phyloP scores from a whole-genome alignment of 2,113 vertebrate species.

The Thinocorus orbignyianus region DNA sequence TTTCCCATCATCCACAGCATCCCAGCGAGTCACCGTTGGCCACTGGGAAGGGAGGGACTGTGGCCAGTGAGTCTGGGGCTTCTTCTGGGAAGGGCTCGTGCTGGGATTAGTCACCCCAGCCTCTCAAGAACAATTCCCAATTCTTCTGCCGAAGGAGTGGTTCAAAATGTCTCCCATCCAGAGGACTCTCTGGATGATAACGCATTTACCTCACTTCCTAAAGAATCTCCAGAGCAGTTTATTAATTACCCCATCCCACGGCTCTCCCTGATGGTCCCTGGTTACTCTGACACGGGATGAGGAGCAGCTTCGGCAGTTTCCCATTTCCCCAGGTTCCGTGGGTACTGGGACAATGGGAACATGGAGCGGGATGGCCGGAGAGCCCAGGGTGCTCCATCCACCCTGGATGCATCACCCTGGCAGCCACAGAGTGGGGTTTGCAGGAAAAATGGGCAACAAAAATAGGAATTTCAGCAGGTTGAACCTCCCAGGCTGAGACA shows the following conservation, averaged over 20 bases:
- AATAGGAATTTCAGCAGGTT: not conserved
- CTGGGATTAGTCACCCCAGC: not conserved
- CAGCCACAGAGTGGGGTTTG: not conserved
- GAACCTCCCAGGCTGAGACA: not conserved
- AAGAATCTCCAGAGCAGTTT: not conserved
- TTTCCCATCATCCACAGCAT: not conserved
- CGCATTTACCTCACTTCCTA: slow-evolving; percentile 25
- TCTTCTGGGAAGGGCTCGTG: not conserved
- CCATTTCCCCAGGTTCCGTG: not conserved
- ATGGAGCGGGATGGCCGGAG: rapidly evolving
- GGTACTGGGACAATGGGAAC: not conserved
- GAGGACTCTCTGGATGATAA: slow-evolving; percentile 16
- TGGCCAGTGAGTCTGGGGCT: not conserved
- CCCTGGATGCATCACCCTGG: not conserved
- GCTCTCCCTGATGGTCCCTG: not conserved
- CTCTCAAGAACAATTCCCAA: not conserved
- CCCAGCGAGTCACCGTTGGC: rapidly evolving
- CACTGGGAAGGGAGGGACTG: not conserved
- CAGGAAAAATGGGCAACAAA: not conserved
- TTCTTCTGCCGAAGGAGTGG: not conserved
- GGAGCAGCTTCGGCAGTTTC: not conserved
- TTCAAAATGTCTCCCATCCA: slow-evolving; percentile 9
- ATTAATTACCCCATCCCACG: not conserved
- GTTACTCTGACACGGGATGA: not conserved
- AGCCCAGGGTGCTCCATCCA: slow-evolving; percentile 21